Base-by-base conservation (phyloP, 2,113 vertebrate genomes). In the Oreotrochilus melanogaster region DNA sequence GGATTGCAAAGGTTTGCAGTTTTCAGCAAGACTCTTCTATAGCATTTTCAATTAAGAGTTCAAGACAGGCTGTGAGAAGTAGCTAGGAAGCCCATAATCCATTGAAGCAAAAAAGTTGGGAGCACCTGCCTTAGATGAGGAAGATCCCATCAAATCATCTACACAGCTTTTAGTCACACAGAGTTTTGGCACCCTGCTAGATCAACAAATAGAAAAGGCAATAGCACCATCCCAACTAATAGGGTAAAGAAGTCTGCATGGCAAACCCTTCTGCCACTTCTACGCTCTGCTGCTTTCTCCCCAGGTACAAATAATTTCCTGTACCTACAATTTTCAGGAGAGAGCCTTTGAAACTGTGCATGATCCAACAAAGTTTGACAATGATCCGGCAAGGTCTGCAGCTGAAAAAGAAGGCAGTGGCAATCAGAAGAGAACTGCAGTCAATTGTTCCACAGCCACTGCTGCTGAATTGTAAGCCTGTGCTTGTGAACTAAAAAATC, bases 401-500 rank as follows among this genome's bases (percentile, higher is more conserved):
- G 95, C 96, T 94, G 86, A 93, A 84, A 96, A 96, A 96, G 31
- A 93, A 88, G 69, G 53, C 86, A 95, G 92, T 17, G 4, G 72
- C 71, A 87, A 93, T 90, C 81, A 70, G 64, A 90, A 69, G 75
- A 96, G 91, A 95, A 72, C 66, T 88, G 91, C 92, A 96, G 90
- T 97, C 93, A 96, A 93, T 97, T 95, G 96, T 93, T 95, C 71
- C 66, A 83, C 93, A 96, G 88, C 86, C n/a, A 11, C 92, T 64
- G 92, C 89, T 96, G 97, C 87, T 60, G 95, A 97, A 95, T 92
- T 92, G 94, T 96, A 97, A 98, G 96, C 86, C 86, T 58, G 39
- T 3, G 45, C 96, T 96, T 7, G 30, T 91, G 86, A 97, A 97
- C 97, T 97, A 97, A 98, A 98, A 93, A 98, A 98, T 98, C 98